phyloP scores from a whole-genome alignment of 2,888 invertebrate genomes.

The Melanargia galathea region DNA sequence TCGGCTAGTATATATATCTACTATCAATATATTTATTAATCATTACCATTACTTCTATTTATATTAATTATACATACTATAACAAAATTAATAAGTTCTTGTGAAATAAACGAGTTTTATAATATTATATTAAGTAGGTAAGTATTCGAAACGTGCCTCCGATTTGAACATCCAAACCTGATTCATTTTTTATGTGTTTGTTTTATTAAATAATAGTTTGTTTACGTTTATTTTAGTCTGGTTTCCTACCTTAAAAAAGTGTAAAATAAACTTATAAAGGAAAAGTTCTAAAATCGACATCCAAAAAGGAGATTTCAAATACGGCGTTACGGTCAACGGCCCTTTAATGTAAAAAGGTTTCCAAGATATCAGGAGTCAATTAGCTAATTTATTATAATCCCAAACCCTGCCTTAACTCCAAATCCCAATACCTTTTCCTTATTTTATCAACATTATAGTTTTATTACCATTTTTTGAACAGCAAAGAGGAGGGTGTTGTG shows the following conservation, averaged over 20 bases:
- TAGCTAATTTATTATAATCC: not conserved
- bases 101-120: conserved; percentile 1
- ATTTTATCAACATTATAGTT: no score
- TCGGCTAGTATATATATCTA: not conserved
- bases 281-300: not conserved
- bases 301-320: not conserved
- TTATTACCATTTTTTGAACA: no score
- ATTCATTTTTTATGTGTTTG: not conserved
- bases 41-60: not conserved
- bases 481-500: no score
- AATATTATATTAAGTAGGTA: no score
- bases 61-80: not conserved
- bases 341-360: not conserved
- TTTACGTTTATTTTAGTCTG: not conserved
- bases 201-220: conserved; percentile 10
- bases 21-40: not conserved
- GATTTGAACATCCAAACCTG: conserved; percentile 9
- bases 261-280: not conserved
- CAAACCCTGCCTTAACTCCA: not conserved
- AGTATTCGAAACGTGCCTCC: not conserved
- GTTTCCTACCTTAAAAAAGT: not conserved
- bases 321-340: not conserved
- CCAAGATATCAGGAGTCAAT: not conserved
- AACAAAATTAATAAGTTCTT: not conserved
- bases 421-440: no score